Percentiles rank a stretch among this genome's conserved stretches.
These are phyloP conservation scores for Lasioglossum albipes DNA, from an alignment of 1,140 invertebrate species.

Conservation along the genomic window DNA sequence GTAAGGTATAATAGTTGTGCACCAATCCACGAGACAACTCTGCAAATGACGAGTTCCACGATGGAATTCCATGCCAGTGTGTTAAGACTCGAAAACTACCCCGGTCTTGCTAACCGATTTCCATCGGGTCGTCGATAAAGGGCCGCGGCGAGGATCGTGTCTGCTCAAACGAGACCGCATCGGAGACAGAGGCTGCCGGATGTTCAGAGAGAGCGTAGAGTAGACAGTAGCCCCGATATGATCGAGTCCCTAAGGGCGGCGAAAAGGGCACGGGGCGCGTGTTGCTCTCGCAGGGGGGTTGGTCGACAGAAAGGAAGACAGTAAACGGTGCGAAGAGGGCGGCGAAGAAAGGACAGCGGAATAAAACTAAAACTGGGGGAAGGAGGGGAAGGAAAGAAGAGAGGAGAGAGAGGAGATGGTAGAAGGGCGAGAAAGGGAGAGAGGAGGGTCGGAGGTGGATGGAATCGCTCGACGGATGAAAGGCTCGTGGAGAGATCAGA, in stretches of 20 bases:
- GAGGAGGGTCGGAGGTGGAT: conserved; percentile 21
- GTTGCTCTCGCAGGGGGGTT: background rate
- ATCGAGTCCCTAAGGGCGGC: conserved; percentile 30
- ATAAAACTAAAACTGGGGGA: conserved; percentile 38
- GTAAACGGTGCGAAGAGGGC: conserved; percentile 35
- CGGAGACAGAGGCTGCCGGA: background rate
- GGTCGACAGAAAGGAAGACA: conserved; percentile 29
- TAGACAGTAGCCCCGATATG: conserved; percentile 51
- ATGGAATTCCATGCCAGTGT: background rate
- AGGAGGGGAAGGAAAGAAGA: background rate
- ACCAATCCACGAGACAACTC: background rate
- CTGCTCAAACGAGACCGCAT: conserved; percentile 3
- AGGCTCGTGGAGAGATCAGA: conserved; percentile 68
- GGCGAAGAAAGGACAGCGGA: conserved; percentile 31
- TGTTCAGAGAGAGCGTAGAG: background rate
- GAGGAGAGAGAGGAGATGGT: background rate
- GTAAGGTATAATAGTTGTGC: too few species aligned
- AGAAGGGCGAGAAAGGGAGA: background rate
- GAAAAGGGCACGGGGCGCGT: conserved; percentile 11
- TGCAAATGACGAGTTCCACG: background rate
- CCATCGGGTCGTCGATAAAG: background rate
- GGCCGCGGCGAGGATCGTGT: too few species aligned
- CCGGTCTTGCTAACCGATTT: background rate
- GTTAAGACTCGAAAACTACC: background rate
- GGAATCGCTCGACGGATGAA: conserved; percentile 64